Evolutionary conservation across 1,140 invertebrate genomes (phyloP).

Genomic region (Drosophila pachea): DNA sequence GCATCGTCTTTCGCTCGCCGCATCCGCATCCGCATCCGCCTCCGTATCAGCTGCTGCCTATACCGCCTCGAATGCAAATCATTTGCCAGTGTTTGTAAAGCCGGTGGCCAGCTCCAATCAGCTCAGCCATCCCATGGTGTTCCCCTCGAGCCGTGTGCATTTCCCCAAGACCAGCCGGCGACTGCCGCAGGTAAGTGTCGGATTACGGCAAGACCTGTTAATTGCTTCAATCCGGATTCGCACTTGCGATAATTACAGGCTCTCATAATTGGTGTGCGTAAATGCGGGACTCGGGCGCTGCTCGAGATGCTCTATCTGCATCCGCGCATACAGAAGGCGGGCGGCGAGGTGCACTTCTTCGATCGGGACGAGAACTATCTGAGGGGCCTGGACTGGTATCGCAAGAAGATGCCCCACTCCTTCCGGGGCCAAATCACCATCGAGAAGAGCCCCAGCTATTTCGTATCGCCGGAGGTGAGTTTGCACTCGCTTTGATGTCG

Average conservation of each 20-base stretch:
- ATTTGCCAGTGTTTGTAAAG: conserved; percentile 65
- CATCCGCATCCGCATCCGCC: conserved; percentile 37
- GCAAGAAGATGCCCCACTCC: conserved; percentile 94
- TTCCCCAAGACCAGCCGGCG: conserved; percentile 80
- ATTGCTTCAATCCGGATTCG: conserved; percentile 58
- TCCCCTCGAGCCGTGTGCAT: conserved; percentile 79
- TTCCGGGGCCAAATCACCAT: conserved; percentile 94
- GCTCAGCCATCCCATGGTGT: conserved; percentile 78
- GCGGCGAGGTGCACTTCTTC: conserved; percentile 96
- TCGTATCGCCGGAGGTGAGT: conserved; percentile 95
- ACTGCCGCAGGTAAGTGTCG: conserved; percentile 80
- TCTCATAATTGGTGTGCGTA: conserved; percentile 95
- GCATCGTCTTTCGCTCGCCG: conserved; percentile 65
- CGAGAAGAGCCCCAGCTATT: conserved; percentile 98
- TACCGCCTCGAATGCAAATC: conserved; percentile 41
- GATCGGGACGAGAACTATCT: conserved; percentile 94
- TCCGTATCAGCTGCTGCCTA: conserved; percentile 16
- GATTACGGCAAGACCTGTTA: conserved; percentile 27
- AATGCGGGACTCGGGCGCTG: conserved; percentile 94
- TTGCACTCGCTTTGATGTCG: conserved; percentile 53
- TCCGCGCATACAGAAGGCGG: conserved; percentile 94
- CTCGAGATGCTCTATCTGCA: conserved; percentile 97
- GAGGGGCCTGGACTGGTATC: conserved; percentile 94
- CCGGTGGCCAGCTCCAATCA: conserved; percentile 66
- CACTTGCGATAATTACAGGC: conserved; percentile 81